Evolutionary conservation across 2,797 vertebrate genomes (phyloP).

Genomic region (Esox lucius): DNA sequence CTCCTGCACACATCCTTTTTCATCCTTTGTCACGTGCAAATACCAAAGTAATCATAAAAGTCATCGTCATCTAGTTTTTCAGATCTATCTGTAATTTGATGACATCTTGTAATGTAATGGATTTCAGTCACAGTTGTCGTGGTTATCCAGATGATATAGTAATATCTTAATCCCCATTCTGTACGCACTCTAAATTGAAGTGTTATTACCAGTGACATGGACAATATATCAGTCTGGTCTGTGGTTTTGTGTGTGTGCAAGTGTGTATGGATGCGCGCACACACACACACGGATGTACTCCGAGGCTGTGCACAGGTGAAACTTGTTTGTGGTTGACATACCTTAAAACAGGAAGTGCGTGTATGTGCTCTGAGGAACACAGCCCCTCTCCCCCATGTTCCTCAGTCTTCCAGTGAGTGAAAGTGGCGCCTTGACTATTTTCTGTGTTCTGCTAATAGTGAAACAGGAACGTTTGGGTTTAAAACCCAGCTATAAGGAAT

Average conservation of each 20-base stretch:
- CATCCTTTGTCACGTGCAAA: too few species aligned
- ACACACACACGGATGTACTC: slow-evolving; percentile 23
- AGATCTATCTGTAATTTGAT: too few species aligned
- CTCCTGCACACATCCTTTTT: too few species aligned
- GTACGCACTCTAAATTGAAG: neutral
- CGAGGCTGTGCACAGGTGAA: slow-evolving; percentile 49
- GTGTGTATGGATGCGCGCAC: slow-evolving; percentile 24
- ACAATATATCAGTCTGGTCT: slow-evolving; percentile 3
- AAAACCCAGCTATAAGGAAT: slow-evolving; percentile 60
- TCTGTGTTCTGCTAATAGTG: slow-evolving; percentile 41
- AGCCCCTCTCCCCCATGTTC: neutral
- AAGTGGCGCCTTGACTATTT: neutral
- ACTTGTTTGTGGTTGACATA: slow-evolving; percentile 57
- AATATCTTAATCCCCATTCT: too few species aligned
- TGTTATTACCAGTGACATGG: neutral
- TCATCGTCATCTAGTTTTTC: too few species aligned
- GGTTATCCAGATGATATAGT: too few species aligned
- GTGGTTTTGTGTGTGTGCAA: slow-evolving; percentile 9
- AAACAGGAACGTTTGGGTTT: slow-evolving; percentile 77
- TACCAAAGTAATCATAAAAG: too few species aligned
- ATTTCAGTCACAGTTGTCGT: too few species aligned
- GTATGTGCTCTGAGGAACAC: slow-evolving; percentile 17
- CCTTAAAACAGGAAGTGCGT: slow-evolving; percentile 50
- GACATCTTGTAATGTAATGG: too few species aligned
- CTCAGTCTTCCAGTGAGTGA: neutral